Base-by-base conservation (phyloP, 1,140 invertebrate genomes). In the Epicauta chinensis region DNA sequence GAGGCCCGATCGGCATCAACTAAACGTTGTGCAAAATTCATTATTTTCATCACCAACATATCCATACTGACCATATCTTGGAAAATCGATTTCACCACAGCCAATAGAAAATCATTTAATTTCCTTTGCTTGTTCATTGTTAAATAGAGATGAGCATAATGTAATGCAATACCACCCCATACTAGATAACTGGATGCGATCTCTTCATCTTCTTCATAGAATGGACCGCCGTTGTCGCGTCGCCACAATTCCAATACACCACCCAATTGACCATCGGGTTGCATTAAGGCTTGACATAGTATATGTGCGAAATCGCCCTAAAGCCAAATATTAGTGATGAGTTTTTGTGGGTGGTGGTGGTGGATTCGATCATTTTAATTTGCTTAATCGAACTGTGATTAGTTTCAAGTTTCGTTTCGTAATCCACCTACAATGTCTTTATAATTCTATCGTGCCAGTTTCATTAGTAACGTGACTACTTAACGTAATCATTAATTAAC, bases 41-140 rank as follows among this genome's bases (percentile, higher is more conserved):
- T 83, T 38, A 92, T 85, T 67, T 87, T 89, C 67, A 87, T 83
- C 11, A 92, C 88, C 0, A 91, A 74, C 15, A 78, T 77, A 61
- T 91, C 88, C 77, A 91, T 85, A 55, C 83, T 87, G 31, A 89
- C 81, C 78, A 92, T 91, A 59, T 91, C 87, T 77, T 90, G 86
- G 64, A 84, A 84, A 61, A 84, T 81, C 10, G 79, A 80, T 64
- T 82, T 86, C 39, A 86, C 83, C 5, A 88, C 85, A 37, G 80
- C 76, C 17, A 88, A 67, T 0, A 88, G 74, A 64, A 88, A 88
- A 32, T 82, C 81, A 58, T 83, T 84, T 0, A 88, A 68, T 59
- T 79, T 79, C 54, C 80, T 72, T 62, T 86, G 83, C 58, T 79
- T 77, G 51, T 77, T 73, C 75, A 84, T 78, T 38, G 70, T 77